Evolutionary conservation across 2,797 vertebrate species (phyloP).

Genomic region (Diplodus puntazzo): DNA sequence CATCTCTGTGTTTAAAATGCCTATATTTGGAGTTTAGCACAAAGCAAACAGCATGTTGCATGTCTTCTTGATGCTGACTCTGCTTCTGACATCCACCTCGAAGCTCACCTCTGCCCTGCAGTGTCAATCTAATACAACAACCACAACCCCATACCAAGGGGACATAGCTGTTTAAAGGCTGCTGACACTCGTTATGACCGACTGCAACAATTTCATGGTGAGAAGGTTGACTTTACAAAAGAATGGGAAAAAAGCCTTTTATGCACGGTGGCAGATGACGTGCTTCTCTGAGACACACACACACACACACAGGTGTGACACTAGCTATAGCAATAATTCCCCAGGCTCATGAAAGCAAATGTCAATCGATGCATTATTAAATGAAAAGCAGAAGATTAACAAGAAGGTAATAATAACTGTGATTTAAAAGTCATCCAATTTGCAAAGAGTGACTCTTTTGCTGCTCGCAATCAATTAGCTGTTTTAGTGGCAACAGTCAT

Average conservation of each 20-base stretch:
- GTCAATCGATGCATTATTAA: conserved; percentile 16
- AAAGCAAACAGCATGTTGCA: conserved; percentile 19
- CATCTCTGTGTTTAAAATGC: conserved; percentile 57
- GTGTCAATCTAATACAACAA: conserved; percentile 59
- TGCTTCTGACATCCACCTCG: conserved; percentile 37
- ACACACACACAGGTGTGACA: neutral
- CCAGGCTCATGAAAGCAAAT: neutral
- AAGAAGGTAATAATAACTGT: conserved; percentile 4
- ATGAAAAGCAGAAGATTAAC: conserved; percentile 15
- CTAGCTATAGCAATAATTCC: neutral
- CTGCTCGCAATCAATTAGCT: conserved; percentile 24
- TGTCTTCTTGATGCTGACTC: conserved; percentile 65
- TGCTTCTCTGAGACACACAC: conserved; percentile 14
- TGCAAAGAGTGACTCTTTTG: neutral
- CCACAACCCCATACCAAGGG: conserved; percentile 21
- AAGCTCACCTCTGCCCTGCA: conserved; percentile 56
- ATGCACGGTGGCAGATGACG: conserved; percentile 20
- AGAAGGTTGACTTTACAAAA: conserved; percentile 21
- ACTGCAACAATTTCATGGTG: conserved; percentile 5
- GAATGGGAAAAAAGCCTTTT: conserved; percentile 11
- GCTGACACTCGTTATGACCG: conserved; percentile 38
- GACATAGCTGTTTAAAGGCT: conserved; percentile 7
- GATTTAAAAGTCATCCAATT: conserved; percentile 27
- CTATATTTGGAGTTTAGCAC: conserved; percentile 43
- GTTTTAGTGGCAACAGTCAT: conserved; percentile 9